Percentiles rank a stretch among this genome's conserved stretches.
These are phyloP conservation scores for Beroe forskalii DNA, from an alignment of 37 sponge, comb jelly and placozoan genomes.

Conservation along the genomic window DNA sequence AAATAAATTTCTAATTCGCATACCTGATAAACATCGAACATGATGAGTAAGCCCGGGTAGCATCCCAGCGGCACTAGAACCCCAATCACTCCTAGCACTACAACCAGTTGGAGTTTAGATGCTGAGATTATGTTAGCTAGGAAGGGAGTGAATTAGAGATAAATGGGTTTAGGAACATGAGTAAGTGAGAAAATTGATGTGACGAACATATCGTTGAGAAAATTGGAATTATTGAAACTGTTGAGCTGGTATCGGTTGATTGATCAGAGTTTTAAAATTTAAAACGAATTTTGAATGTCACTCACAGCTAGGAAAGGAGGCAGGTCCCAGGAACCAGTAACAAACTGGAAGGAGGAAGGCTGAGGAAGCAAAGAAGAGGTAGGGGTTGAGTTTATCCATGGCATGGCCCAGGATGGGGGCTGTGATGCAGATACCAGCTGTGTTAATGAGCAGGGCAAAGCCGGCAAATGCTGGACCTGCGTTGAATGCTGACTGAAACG, in stretches of 20 bases:
- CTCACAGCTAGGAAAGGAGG: conserved; percentile 32
- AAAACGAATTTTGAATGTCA: too few species aligned
- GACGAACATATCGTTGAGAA: too few species aligned
- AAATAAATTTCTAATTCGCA: too few species aligned
- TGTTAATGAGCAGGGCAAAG: conserved; percentile 51
- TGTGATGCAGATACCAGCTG: conserved; percentile 45
- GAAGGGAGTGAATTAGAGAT: too few species aligned
- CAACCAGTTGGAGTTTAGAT: not conserved
- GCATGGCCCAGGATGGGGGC: conserved; percentile 30
- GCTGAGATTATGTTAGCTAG: not conserved
- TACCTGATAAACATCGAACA: conserved; percentile 40
- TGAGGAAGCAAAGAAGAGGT: conserved; percentile 26
- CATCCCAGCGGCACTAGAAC: conserved; percentile 34
- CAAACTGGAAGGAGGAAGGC: conserved; percentile 10
- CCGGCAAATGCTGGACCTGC: conserved; percentile 45
- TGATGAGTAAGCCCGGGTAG: conserved; percentile 23
- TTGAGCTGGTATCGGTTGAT: too few species aligned
- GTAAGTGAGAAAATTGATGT: too few species aligned
- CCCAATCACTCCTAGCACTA: conserved; percentile 19
- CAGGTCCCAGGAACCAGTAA: conserved; percentile 33
- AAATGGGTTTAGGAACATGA: too few species aligned
- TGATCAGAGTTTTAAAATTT: too few species aligned
- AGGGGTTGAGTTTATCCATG: conserved; percentile 55
- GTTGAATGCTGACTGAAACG: not conserved
- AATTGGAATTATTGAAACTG: too few species aligned